These are phyloP conservation scores for Danionella dracula DNA, from an alignment of 2,797 vertebrate species.

Conservation along the genomic window DNA sequence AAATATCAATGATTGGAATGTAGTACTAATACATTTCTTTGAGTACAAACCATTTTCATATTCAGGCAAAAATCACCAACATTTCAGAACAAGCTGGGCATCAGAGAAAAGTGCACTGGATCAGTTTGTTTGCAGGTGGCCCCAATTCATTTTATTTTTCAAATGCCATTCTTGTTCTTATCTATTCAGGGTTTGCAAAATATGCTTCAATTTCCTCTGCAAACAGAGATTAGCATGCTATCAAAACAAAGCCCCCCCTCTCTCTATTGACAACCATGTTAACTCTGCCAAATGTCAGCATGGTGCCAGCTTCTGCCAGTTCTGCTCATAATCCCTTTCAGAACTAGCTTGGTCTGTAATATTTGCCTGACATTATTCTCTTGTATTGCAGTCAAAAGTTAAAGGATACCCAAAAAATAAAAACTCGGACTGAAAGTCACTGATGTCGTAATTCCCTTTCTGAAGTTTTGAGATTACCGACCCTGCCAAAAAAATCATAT, in stretches of 20 bases:
- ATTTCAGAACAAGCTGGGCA: background rate
- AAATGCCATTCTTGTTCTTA: conserved; percentile 16
- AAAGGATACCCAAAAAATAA: conserved; percentile 52
- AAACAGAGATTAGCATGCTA: conserved; percentile 48
- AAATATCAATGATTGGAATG: too few species aligned
- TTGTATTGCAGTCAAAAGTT: conserved; percentile 43
- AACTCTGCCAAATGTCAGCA: conserved; percentile 51
- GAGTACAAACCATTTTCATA: background rate
- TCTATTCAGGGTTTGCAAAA: conserved; percentile 19
- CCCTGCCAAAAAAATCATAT: too few species aligned
- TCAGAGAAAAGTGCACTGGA: conserved; percentile 12
- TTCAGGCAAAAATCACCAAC: background rate
- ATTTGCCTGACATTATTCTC: conserved; percentile 47
- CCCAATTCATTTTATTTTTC: conserved; percentile 5
- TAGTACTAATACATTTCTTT: too few species aligned
- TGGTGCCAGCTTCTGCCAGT: conserved; percentile 41
- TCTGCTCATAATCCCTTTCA: conserved; percentile 31
- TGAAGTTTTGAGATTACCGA: too few species aligned
- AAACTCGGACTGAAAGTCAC: too few species aligned
- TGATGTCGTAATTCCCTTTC: too few species aligned
- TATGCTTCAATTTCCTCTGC: conserved; percentile 31
- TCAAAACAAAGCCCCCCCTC: conserved; percentile 40
- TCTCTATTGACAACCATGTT: conserved; percentile 43
- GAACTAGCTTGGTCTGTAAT: conserved; percentile 59
- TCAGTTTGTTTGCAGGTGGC: conserved; percentile 7